Conservation (phyloP, 2,797 vertebrate genomes). For the Leucoraja ocellata region DNA sequence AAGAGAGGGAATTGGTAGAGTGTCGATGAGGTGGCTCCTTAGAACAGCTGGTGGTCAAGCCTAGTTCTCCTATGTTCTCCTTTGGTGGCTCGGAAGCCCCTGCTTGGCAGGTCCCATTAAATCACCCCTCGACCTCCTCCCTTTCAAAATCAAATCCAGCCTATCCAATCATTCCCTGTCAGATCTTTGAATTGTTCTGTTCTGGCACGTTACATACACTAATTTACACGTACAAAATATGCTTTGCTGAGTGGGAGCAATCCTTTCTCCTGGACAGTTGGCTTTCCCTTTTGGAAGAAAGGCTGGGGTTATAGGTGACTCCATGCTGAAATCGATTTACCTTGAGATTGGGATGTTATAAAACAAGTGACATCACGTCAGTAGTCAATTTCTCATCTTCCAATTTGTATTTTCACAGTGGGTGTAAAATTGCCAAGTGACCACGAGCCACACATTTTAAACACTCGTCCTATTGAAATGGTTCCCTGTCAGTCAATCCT, state of each 20-base stretch:
- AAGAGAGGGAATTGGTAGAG: too few species aligned
- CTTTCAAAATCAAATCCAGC: too few species aligned
- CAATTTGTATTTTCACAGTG: not conserved
- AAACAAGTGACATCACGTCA: not conserved
- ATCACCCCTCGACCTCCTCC: too few species aligned
- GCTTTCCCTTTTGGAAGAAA: not conserved
- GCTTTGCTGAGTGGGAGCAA: not conserved
- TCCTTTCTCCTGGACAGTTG: not conserved
- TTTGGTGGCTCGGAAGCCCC: too few species aligned
- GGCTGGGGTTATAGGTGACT: not conserved
- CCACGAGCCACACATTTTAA: not conserved
- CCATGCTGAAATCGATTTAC: not conserved
- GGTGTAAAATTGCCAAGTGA: not conserved
- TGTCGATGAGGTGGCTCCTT: too few species aligned
- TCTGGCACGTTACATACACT: not conserved
- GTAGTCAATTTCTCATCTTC: not conserved
- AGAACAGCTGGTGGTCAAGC: too few species aligned
- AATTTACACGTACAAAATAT: not conserved
- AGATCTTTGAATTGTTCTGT: not conserved
- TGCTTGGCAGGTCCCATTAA: too few species aligned
- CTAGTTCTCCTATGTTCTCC: too few species aligned
- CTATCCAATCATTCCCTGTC: too few species aligned
- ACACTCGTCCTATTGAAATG: not conserved
- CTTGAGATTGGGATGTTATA: not conserved
- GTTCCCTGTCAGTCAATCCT: not conserved